Evolutionary conservation across 2,797 vertebrate genomes (phyloP).

Genomic region (Phyllotis vaccarum): DNA sequence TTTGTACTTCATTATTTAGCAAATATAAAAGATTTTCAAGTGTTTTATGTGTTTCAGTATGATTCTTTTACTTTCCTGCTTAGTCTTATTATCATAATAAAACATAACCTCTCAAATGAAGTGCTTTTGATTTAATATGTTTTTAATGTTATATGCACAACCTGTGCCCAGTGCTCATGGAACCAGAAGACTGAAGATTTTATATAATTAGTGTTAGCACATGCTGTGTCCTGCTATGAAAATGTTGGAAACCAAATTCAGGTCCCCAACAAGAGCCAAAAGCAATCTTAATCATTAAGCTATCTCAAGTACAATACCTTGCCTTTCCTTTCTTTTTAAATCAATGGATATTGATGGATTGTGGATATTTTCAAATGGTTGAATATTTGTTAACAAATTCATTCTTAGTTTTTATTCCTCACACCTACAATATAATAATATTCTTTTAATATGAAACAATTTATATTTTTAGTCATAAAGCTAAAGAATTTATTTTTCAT

Average conservation of each 20-base stretch:
- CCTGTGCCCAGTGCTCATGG: not conserved
- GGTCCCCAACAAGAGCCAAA: not conserved
- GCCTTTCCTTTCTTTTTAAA: not conserved
- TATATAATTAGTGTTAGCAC: not conserved
- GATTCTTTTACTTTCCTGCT: not conserved
- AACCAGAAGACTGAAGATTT: not conserved
- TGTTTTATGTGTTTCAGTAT: not conserved
- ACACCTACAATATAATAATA: not conserved
- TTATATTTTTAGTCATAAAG: not conserved
- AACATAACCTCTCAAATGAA: not conserved
- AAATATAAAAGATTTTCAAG: not conserved
- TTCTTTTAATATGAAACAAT: not conserved
- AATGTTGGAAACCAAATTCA: not conserved
- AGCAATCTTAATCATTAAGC: not conserved
- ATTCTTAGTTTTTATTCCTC: not conserved
- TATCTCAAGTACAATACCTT: not conserved
- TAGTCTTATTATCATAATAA: not conserved
- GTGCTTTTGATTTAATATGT: not conserved
- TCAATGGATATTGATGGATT: not conserved
- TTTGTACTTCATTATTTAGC: not conserved
- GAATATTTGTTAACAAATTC: not conserved
- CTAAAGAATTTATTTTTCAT: not conserved
- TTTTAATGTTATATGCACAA: not conserved
- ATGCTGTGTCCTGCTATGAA: not conserved
- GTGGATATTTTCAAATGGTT: not conserved